Conservation (phyloP, 1,140 invertebrate species). For the Cyphomyrmex costatus region DNA sequence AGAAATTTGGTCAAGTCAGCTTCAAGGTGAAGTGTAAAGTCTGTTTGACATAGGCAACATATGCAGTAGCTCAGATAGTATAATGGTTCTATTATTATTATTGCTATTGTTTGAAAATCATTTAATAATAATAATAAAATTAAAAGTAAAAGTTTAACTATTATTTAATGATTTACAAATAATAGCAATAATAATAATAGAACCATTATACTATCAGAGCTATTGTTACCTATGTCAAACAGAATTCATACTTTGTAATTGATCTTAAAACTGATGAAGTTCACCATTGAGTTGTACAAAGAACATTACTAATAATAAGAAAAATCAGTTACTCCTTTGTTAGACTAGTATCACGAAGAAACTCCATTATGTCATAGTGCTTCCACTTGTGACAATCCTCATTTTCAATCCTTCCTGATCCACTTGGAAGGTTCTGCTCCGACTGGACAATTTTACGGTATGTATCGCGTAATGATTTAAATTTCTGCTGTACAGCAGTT, state of each 20-base stretch:
- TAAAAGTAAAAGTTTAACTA: background rate
- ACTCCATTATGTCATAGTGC: conserved; percentile 8
- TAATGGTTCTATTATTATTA: too few relatives aligned
- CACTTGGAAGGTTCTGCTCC: background rate
- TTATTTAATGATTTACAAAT: too few relatives aligned
- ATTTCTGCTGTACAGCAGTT: conserved; percentile 5
- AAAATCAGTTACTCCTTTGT: conserved; percentile 11
- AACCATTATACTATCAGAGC: too few relatives aligned
- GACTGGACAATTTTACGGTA: conserved; percentile 5
- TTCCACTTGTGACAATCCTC: conserved; percentile 1
- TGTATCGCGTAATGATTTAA: too few relatives aligned
- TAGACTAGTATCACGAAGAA: conserved; percentile 20
- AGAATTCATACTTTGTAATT: background rate
- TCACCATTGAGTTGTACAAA: background rate
- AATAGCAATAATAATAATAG: too few relatives aligned
- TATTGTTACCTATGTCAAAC: background rate
- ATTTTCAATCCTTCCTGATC: conserved; percentile 1
- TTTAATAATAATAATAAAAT: too few relatives aligned
- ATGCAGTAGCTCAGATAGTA: too few relatives aligned
- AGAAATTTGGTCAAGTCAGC: background rate
- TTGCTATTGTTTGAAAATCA: background rate
- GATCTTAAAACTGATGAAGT: background rate
- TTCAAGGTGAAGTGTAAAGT: background rate
- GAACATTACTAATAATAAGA: conserved; percentile 15
- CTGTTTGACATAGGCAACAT: background rate